Percentiles rank a stretch among this genome's conserved stretches.
Conservation (phyloP, 2,797 vertebrate species). For the Chiroxiphia lanceolata region DNA sequence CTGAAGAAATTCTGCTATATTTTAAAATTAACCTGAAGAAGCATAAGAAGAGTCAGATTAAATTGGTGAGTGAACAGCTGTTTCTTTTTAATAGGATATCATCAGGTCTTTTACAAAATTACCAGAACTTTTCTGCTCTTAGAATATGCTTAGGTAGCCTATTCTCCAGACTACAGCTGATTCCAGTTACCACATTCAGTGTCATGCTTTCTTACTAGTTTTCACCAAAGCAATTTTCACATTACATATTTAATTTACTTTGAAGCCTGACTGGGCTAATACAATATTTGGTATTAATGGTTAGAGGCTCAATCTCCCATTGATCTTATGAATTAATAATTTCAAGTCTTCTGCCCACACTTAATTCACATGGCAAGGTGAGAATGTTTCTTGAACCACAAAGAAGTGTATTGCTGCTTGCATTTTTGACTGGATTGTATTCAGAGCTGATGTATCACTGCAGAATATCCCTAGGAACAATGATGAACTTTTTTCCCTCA, state of each 20-base stretch:
- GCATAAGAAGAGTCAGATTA: neutral
- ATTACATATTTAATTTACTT: constrained; percentile 5
- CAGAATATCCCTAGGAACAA: neutral
- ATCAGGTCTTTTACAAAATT: neutral
- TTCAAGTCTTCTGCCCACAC: neutral
- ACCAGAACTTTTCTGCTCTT: neutral
- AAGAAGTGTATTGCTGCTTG: neutral
- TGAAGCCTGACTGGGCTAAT: neutral
- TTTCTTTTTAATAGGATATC: neutral
- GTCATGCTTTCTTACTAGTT: neutral
- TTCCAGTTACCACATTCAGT: neutral
- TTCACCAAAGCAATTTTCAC: neutral
- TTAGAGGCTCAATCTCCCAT: neutral
- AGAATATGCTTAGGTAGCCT: neutral
- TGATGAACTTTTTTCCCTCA: neutral
- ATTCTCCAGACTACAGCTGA: neutral
- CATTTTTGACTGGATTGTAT: neutral
- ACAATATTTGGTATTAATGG: constrained; percentile 3
- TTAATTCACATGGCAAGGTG: neutral
- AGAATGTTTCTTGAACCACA: constrained; percentile 10
- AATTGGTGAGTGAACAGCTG: neutral
- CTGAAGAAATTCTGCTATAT: neutral
- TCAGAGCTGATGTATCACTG: neutral
- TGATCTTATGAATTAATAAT: constrained; percentile 32
- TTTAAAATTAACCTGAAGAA: neutral